Evolutionary conservation across 2,113 vertebrate genomes (phyloP), one percentile per base, ranked within the genome.

Genomic region (Chaetodon trifascialis): DNA sequence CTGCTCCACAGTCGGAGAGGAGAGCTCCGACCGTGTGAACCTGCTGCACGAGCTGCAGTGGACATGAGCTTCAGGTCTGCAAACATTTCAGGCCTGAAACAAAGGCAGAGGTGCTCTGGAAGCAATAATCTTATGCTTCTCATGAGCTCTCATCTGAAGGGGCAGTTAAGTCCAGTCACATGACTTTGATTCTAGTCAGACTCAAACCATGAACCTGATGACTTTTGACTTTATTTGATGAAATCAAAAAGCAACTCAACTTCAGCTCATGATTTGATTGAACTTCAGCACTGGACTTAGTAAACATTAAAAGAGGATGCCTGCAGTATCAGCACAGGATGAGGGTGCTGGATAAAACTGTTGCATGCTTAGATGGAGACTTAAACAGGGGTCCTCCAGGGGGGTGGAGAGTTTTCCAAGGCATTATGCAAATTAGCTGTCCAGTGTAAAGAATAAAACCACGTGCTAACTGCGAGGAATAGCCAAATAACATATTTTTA

Each of bases 401-500:
- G 17, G 30, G 54, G 16, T 19, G 30, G 17, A 36, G 47, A 46
- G 40, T 67, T 70, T 70, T 91, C 59, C 74, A 82, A 47, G 67
- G 82, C 55, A 58, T 21, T 42, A 79, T 82, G 62, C 62, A 87
- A 79, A 88, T 87, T n/a, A 76, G 55, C 49, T 2, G 14, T 44
- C 66, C 73, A 76, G 65, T 76, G 73, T 66, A 74, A 70, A 80
- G 69, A 79, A 73, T 60, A 82, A 88, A 87, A 84, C 85, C 88
- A 74, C 65, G 17, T 60, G 59, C 64, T 70, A 52, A 68, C 59
- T 56, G 54, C 36, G 64, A 74, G 80, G 71, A 44, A 36, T 2
- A 82, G 72, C 65, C 82, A 82, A 72, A 79, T 30, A 68, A 25
- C 68, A 71, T 79, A 82, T 87, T 87, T 89, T 85, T 58, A 87